phyloP scores from a whole-genome alignment of 2,888 invertebrate species.

The Apotomis betuletana region DNA sequence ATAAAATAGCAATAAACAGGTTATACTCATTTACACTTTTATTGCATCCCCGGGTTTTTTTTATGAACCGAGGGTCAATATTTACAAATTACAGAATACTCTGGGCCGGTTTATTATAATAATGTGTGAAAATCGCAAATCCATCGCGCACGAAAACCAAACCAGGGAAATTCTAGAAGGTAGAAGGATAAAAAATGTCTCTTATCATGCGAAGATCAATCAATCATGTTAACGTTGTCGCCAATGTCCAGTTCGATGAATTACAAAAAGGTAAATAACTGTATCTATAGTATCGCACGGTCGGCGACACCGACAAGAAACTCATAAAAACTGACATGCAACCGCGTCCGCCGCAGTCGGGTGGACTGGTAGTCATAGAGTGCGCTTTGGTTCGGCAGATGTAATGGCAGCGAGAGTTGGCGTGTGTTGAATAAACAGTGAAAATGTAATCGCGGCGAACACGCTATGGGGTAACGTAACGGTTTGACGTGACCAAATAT shows the following conservation, averaged over 20 bases:
- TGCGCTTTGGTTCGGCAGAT: background rate
- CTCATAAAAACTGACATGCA: background rate
- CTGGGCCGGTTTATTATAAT: too few relatives aligned
- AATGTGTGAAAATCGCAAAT: too few relatives aligned
- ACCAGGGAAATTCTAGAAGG: too few relatives aligned
- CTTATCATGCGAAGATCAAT: background rate
- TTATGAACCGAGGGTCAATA: too few relatives aligned
- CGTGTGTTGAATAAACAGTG: background rate
- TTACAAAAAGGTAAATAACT: background rate
- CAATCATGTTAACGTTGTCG: background rate
- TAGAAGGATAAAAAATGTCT: background rate
- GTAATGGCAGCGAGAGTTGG: background rate
- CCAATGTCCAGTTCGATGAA: background rate
- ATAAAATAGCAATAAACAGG: too few relatives aligned
- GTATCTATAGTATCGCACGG: background rate
- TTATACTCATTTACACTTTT: too few relatives aligned
- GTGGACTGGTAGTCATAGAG: background rate
- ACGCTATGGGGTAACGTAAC: background rate
- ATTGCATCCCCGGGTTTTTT: too few relatives aligned
- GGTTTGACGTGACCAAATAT: background rate
- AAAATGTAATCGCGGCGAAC: background rate
- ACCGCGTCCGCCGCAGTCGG: background rate
- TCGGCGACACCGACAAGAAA: background rate
- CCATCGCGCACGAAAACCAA: too few relatives aligned
- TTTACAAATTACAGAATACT: too few relatives aligned